A percentile compares a stretch with the other conserved stretches of the same genome.
These are phyloP conservation scores for Tautogolabrus adspersus DNA, from an alignment of 2,113 vertebrate species.

Conservation along the genomic window DNA sequence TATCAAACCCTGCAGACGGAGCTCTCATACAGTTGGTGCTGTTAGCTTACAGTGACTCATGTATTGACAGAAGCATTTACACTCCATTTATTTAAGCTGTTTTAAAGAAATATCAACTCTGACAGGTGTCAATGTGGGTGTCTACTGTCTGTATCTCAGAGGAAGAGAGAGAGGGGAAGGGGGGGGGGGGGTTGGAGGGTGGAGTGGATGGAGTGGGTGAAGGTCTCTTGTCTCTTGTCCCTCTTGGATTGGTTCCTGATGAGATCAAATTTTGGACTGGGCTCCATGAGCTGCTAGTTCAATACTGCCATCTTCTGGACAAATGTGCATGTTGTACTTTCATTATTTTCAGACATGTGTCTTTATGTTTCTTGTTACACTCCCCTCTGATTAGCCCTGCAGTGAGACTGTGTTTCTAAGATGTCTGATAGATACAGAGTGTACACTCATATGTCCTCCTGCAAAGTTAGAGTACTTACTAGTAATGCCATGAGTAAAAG, in stretches of 20 bases:
- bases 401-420: too few relatives aligned
- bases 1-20: slow-evolving; percentile 38
- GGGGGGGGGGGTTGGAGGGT: not conserved
- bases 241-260: slow-evolving; percentile 22
- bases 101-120: slow-evolving; percentile 52
- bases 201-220: not conserved
- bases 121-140: slow-evolving; percentile 54
- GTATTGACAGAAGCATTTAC: slow-evolving; percentile 66
- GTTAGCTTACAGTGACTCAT: slow-evolving; percentile 69
- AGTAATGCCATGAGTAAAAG: too few relatives aligned
- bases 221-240: slow-evolving; percentile 2
- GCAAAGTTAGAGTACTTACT: too few relatives aligned
- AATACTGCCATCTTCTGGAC: slow-evolving; percentile 77
- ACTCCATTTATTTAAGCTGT: slow-evolving; percentile 53
- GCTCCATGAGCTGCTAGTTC: slow-evolving; percentile 8
- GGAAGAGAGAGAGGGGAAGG: not conserved
- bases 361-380: not conserved
- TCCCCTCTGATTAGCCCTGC: too few relatives aligned
- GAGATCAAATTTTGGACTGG: slow-evolving; percentile 3
- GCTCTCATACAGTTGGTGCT: slow-evolving; percentile 63
- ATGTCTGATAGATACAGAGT: too few relatives aligned
- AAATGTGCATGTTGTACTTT: not conserved
- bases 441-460: too few relatives aligned
- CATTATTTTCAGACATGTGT: too few relatives aligned
- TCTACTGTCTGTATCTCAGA: not conserved